Conservation (phyloP, 64 coral and sea anemone genomes). For the Pocillopora damicornis region DNA sequence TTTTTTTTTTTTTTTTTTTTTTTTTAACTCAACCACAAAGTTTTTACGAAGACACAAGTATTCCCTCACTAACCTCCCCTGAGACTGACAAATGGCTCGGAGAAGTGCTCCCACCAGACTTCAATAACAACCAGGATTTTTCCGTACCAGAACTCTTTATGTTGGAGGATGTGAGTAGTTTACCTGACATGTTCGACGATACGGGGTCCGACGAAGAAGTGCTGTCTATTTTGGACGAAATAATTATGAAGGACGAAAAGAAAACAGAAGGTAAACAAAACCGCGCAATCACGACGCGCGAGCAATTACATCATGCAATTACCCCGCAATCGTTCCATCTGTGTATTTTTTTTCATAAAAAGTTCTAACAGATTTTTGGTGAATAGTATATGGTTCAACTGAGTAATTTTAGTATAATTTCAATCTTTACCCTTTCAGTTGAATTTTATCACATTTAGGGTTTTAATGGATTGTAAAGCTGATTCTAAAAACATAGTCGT, state of each 20-base stretch:
- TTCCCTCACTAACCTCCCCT: neutral
- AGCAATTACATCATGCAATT: neutral
- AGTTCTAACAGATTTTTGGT: no score
- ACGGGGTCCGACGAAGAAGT: slow-evolving; percentile 9
- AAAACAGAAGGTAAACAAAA: slow-evolving; percentile 28
- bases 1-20: neutral
- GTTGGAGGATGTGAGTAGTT: neutral
- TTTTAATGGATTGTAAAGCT: no score
- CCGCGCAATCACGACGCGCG: neutral
- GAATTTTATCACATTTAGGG: no score
- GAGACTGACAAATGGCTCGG: slow-evolving; percentile 33
- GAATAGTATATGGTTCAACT: no score
- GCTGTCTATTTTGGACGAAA: slow-evolving; percentile 35
- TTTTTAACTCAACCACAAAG: neutral
- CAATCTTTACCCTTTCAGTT: no score
- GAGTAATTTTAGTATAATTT: no score
- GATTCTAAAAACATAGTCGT: no score
- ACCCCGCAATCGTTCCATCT: neutral
- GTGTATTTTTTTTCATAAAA: neutral
- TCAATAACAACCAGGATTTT: slow-evolving; percentile 4
- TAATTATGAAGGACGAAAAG: slow-evolving; percentile 18
- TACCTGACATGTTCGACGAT: neutral
- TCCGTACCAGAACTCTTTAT: slow-evolving; percentile 9
- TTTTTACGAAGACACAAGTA: slow-evolving; percentile 23
- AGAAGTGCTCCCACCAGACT: neutral